Base-by-base conservation (phyloP, 2,113 vertebrate species). In the Nibea albiflora region DNA sequence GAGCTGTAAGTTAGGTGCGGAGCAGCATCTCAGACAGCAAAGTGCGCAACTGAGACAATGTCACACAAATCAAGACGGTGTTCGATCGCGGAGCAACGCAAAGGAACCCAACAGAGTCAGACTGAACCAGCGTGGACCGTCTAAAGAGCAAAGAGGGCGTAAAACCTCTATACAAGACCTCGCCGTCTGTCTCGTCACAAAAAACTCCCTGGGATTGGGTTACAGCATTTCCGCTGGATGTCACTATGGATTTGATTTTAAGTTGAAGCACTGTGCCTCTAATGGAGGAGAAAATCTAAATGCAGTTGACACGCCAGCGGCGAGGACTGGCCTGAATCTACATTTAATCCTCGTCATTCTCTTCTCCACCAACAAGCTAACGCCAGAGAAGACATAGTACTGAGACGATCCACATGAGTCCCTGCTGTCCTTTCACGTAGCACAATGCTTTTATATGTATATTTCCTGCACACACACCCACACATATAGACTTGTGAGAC, bases 281-380 rank as follows among this genome's bases (percentile, higher is more conserved):
- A 53, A 76, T 61, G 80, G 73, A 53, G 81, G 49, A 80, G 24
- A 24, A 8, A 77, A 77, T 50, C 56, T 42, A 63, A 79, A 66
- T 20, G 52, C 71, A 77, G 76, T 19, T 77, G 85, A 66, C 61
- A 76, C 16, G 70, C 60, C 8, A 71, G 73, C 35, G n/a, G 82
- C 6, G 73, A 78, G 72, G 73, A 78, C 65, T 39, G 81, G 86
- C 74, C 73, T 88, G 44, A 90, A 92, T 84, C 78, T 89, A 26
- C 90, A 93, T 80, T 82, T 90, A 26, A 79, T 92, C 71, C 47
- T 91, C 35, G 16, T 86, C 75, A 85, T 93, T 76, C 90, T 91
- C 66, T 90, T 92, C 76, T 88, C 87, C 78, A 91, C 90, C 61
- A 92, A 92, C 88, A 92, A 92, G 74, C 80, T 92, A 11, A 92